These are phyloP conservation scores for Chrysaora quinquecirrha DNA, from an alignment of 30 jellyfish, hydroid and myxozoan genomes.

Conservation along the genomic window DNA sequence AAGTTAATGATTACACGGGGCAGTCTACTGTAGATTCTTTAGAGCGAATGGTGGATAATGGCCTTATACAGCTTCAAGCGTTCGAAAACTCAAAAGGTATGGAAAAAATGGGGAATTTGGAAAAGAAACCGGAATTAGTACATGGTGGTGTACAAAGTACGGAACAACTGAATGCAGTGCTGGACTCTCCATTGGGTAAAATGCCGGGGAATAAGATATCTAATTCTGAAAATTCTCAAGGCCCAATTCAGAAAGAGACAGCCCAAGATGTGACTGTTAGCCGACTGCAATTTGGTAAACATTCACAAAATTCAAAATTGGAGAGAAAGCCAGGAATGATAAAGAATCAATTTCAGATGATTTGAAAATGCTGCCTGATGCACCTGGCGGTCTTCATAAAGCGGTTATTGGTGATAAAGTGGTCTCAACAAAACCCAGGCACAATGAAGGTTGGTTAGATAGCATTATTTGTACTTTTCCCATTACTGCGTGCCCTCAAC, in stretches of 20 bases:
- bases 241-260: background rate
- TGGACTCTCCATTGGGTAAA: background rate
- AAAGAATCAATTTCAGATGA: slow-evolving; percentile 11
- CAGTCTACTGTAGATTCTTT: slow-evolving; percentile 49
- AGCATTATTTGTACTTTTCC: no score
- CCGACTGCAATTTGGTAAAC: slow-evolving; percentile 1
- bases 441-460: no score
- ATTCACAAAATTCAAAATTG: background rate
- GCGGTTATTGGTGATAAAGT: background rate
- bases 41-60: slow-evolving; percentile 18
- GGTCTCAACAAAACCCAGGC: no score
- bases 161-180: background rate
- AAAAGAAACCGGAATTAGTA: background rate
- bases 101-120: background rate
- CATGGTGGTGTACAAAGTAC: background rate
- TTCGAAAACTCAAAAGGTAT: background rate
- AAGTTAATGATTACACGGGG: slow-evolving; percentile 38
- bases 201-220: background rate
- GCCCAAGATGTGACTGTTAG: background rate
- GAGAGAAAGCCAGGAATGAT: slow-evolving; percentile 20
- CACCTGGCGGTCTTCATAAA: background rate
- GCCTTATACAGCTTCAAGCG: background rate
- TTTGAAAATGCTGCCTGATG: slow-evolving; percentile 44
- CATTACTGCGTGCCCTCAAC: no score
- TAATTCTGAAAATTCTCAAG: background rate